A percentile compares a stretch with the other conserved stretches of the same genome.
Conservation (phyloP, 2,888 invertebrate species). For the Lithodes maja region DNA sequence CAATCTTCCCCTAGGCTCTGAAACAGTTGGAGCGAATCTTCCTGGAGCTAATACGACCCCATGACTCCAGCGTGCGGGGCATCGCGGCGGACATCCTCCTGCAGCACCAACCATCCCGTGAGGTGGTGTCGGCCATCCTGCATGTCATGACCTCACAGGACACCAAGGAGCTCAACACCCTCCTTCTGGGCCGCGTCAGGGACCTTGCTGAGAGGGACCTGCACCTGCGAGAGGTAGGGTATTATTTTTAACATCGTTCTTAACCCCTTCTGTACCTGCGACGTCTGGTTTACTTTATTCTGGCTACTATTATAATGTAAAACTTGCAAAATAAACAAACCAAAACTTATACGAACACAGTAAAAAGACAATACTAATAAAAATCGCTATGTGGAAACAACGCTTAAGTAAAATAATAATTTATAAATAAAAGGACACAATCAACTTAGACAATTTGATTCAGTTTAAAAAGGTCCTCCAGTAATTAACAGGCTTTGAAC, state of each 20-base stretch:
- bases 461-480: too few relatives aligned
- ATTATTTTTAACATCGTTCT: background rate
- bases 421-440: too few relatives aligned
- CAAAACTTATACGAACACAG: too few relatives aligned
- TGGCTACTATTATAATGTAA: too few relatives aligned
- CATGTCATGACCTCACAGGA: conserved; percentile 77
- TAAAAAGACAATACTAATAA: too few relatives aligned
- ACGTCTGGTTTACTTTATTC: too few relatives aligned
- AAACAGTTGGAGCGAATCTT: conserved; percentile 73
- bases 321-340: too few relatives aligned
- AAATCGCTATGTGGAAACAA: too few relatives aligned
- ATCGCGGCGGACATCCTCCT: conserved; percentile 83
- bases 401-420: too few relatives aligned
- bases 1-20: conserved; percentile 26
- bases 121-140: conserved; percentile 80
- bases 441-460: too few relatives aligned
- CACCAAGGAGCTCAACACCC: conserved; percentile 65
- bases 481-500: too few relatives aligned
- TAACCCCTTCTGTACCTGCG: too few relatives aligned
- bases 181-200: conserved; percentile 62
- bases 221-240: conserved; percentile 66
- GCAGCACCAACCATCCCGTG: conserved; percentile 78
- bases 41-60: conserved; percentile 75
- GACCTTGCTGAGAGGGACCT: conserved; percentile 66
- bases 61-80: conserved; percentile 83